These are phyloP conservation scores for Colostygia pectinataria DNA, from an alignment of 2,888 invertebrate species.

Conservation along the genomic window DNA sequence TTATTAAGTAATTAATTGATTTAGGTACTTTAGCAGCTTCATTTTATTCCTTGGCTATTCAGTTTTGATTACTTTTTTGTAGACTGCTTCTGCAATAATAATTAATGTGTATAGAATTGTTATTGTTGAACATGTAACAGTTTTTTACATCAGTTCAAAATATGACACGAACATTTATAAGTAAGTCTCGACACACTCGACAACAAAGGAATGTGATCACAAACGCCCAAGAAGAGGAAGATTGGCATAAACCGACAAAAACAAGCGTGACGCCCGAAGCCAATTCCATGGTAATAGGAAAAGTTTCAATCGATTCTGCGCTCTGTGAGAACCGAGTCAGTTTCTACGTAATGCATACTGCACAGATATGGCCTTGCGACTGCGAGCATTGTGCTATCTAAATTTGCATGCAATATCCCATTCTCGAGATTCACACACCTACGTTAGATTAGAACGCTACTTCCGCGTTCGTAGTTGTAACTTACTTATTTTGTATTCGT, in stretches of 20 bases:
- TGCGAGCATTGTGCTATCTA: constrained; percentile 22
- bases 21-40: no score
- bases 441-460: constrained; percentile 15
- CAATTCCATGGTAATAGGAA: constrained; percentile 61
- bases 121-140: no score
- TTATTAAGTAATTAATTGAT: no score
- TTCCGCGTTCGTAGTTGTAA: constrained; percentile 6
- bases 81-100: no score
- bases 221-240: constrained; percentile 15
- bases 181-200: background rate
- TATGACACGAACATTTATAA: no score
- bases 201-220: constrained; percentile 16
- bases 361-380: constrained; percentile 22
- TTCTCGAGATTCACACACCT: constrained; percentile 25
- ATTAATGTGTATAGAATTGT: no score
- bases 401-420: constrained; percentile 29
- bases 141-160: no score
- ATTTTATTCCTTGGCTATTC: no score
- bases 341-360: constrained; percentile 35
- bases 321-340: constrained; percentile 34
- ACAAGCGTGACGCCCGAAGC: constrained; percentile 49
- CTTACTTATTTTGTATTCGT: background rate
- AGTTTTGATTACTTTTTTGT: no score
- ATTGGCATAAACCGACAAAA: constrained; percentile 46
- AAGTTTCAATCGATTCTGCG: constrained; percentile 63